Evolutionary conservation across 2,888 invertebrate genomes (phyloP), one percentile per base, ranked within the genome.

Genomic region (Yponomeuta evonymella): DNA sequence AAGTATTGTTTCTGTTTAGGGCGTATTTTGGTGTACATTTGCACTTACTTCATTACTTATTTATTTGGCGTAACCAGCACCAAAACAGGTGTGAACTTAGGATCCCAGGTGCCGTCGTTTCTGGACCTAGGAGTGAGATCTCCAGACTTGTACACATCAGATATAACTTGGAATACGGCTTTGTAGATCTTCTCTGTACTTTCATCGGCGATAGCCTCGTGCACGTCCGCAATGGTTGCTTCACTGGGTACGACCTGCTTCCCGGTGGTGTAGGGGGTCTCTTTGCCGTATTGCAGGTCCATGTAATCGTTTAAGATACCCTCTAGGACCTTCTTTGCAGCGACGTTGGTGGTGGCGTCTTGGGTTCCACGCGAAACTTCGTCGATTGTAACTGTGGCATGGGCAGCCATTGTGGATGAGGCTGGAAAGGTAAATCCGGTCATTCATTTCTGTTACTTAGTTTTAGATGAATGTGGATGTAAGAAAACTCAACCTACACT

Each of bases 191-290:
- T 81, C 2, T 83, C 83, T 0, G 80, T 81, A 2, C 76, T 77
- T 0, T 79, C 78, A 36, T 87, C 84, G 0, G 73, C 75, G 0
- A 82, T 79, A 1, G 87, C 84, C 2, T 74, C 76, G 51, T 88
- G 83, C 0, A 91, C 83, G 36, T 90, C 88, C 2, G 79, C 79
- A 30, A 88, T 78, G 0, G 83, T 81, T 0, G 82, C 74, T 0
- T 81, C 86, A 0, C 77, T 70, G 0, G 91, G 91, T 0, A 91
- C 23, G 0, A 91, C 84, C 70, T 83, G 83, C 73, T 89, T 81
- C 5, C 91, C 91, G 1, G 88, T 89, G 0, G 91, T 90, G 77
- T 89, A 91, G 0, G 87, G 87, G 4, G 90, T 91, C 70, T 84
- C 83, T 72, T 87, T 88, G 0, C 80, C 86, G 66, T 85, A 89